phyloP scores from a whole-genome alignment of 2,113 vertebrate genomes.

The Isichthys henryi region DNA sequence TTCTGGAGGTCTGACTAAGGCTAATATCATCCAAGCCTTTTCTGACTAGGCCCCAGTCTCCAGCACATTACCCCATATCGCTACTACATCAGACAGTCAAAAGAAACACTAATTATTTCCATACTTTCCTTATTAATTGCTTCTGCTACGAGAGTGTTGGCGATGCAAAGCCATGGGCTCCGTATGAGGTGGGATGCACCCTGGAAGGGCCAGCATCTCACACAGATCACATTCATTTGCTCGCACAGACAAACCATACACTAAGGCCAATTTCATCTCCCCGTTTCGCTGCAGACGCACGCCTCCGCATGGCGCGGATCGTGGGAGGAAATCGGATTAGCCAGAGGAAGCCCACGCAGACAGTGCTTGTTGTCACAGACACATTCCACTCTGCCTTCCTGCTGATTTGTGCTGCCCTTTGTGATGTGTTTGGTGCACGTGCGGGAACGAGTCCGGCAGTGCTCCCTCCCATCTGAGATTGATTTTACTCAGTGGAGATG shows the following conservation, averaged over 20 bases:
- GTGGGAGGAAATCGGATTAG: not conserved
- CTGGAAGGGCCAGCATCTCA: not conserved
- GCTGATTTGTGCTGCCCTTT: not conserved
- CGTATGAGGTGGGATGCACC: not conserved
- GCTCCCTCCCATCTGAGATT: not conserved
- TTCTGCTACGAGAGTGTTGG: not conserved
- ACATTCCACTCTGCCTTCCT: not conserved
- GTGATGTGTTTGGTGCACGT: not conserved
- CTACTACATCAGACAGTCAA: not conserved
- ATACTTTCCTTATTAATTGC: not conserved
- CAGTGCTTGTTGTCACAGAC: not conserved
- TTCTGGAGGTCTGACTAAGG: not conserved
- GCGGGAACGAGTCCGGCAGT: not conserved
- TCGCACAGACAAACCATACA: not conserved
- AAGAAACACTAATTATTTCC: not conserved
- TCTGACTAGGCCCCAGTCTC: not conserved
- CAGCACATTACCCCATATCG: not conserved
- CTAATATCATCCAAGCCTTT: not conserved
- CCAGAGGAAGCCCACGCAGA: not conserved
- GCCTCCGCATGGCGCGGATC: not conserved
- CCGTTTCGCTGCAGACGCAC: not conserved
- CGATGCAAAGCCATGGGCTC: not conserved
- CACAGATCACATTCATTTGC: not conserved
- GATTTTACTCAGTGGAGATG: not conserved
- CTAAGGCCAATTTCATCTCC: not conserved